Conservation (phyloP, 2,797 vertebrate species). For the Chiloscyllium punctatum region DNA sequence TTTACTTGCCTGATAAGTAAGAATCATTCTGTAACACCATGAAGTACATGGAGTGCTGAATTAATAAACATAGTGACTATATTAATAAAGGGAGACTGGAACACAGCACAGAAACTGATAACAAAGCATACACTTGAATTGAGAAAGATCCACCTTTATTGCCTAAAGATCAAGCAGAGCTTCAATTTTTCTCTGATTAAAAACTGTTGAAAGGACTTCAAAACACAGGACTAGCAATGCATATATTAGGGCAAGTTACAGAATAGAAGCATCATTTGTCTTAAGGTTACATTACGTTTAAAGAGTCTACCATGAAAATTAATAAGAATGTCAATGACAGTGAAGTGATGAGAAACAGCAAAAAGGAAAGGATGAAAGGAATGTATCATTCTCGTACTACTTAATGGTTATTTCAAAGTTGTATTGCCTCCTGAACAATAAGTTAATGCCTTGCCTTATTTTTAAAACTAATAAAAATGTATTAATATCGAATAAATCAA, state of each 20-base stretch:
- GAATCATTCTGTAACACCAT: neutral
- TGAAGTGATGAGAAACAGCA: neutral
- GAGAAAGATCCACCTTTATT: neutral
- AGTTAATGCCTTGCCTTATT: neutral
- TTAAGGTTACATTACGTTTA: neutral
- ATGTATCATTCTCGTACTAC: neutral
- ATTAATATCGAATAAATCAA: neutral
- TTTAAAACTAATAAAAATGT: neutral
- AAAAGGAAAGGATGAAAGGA: neutral
- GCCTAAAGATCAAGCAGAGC: neutral
- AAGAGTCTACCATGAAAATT: neutral
- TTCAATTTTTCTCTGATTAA: conserved; percentile 20
- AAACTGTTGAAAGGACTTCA: neutral
- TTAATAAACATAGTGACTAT: neutral
- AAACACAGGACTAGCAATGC: too few species aligned
- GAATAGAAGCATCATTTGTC: neutral
- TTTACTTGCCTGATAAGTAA: neutral
- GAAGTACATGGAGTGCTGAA: neutral
- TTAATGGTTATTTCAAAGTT: neutral
- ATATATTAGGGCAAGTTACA: neutral
- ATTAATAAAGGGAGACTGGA: neutral
- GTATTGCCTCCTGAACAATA: neutral
- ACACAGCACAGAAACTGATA: neutral
- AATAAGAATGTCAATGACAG: neutral
- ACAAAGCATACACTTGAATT: neutral